These are phyloP conservation scores for Esperia sulphurella DNA, from an alignment of 2,888 invertebrate species.

Conservation along the genomic window DNA sequence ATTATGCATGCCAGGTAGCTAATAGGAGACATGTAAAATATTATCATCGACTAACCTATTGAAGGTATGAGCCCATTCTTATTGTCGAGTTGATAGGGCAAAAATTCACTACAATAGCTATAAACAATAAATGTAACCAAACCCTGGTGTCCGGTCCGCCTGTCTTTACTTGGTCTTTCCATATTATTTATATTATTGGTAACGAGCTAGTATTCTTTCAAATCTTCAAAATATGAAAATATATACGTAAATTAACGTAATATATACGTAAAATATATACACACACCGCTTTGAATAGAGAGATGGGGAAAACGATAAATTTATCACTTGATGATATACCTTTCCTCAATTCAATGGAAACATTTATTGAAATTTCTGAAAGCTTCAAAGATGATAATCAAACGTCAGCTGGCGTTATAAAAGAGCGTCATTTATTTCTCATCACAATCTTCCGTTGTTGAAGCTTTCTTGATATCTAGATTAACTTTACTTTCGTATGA, in stretches of 20 bases:
- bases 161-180: conserved; percentile 27
- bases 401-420: conserved; percentile 5
- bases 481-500: conserved; percentile 1
- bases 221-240: neutral
- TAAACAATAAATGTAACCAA: neutral
- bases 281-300: neutral
- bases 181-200: neutral
- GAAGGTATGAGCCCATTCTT: neutral
- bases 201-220: no score
- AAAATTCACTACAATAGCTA: neutral
- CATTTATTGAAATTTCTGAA: conserved; percentile 1
- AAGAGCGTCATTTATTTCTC: conserved; percentile 5
- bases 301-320: neutral
- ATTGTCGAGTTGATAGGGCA: neutral
- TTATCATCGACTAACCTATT: conserved; percentile 17
- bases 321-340: neutral
- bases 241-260: neutral
- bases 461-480: conserved; percentile 2
- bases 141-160: conserved; percentile 20
- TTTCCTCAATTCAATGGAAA: neutral
- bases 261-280: no score
- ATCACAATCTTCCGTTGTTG: conserved; percentile 2
- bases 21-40: conserved; percentile 64
- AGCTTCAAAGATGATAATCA: neutral
- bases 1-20: conserved; percentile 74